Evolutionary conservation across 2,113 vertebrate species (phyloP).

Genomic region (Scopus umbretta): DNA sequence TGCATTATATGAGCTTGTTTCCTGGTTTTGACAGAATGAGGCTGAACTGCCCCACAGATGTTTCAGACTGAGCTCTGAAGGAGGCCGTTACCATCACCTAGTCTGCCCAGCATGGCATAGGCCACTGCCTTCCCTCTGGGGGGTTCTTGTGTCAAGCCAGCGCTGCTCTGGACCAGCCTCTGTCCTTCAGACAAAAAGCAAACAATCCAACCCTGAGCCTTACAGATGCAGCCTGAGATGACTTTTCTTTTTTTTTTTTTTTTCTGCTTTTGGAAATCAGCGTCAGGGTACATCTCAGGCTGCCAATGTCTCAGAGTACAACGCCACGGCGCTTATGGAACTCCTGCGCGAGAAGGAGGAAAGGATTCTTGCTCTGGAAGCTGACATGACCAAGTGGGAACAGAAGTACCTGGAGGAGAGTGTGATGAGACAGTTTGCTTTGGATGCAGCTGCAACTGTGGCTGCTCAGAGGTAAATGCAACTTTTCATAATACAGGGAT

Average conservation of each 20-base stretch:
- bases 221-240: background rate
- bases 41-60: background rate
- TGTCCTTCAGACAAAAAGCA: background rate
- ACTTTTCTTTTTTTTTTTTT: background rate
- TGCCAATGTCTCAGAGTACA: constrained; percentile 81
- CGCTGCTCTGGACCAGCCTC: background rate
- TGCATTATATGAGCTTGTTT: background rate
- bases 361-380: constrained; percentile 93
- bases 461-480: constrained; percentile 86
- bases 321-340: constrained; percentile 87
- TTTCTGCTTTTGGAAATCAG: constrained; percentile 52
- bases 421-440: constrained; percentile 96
- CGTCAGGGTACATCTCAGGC: constrained; percentile 86
- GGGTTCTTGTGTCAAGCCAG: background rate
- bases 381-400: constrained; percentile 99
- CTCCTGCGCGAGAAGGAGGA: constrained; percentile 97
- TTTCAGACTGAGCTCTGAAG: background rate
- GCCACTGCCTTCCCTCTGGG: background rate
- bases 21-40: background rate
- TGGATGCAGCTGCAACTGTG: constrained; percentile 93
- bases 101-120: background rate
- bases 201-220: background rate
- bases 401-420: constrained; percentile 99
- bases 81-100: background rate
- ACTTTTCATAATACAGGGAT: background rate